A percentile compares a stretch with the other conserved stretches of the same genome.
Evolutionary conservation across 2,113 vertebrate species (phyloP).

Genomic region (Vicugna pacos): DNA sequence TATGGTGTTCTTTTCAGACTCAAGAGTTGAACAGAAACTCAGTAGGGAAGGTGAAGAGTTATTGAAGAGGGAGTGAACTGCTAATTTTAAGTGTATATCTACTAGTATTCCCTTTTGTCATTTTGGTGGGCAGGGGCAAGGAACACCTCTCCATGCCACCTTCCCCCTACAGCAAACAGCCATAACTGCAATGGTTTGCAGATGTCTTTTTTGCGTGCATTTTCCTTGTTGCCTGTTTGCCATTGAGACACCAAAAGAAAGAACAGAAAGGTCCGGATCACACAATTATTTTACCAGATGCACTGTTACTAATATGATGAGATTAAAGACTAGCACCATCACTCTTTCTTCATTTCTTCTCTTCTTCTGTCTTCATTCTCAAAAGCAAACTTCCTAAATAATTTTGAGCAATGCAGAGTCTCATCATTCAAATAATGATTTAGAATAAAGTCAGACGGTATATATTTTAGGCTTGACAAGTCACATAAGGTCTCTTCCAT

Average conservation of each 20-base stretch:
- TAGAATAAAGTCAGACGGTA: constrained; percentile 47
- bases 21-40: constrained; percentile 14
- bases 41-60: background rate
- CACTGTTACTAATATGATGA: background rate
- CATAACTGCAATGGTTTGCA: background rate
- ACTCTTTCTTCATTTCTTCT: constrained; percentile 41
- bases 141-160: background rate
- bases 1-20: constrained; percentile 44
- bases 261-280: constrained; percentile 21
- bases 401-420: constrained; percentile 1
- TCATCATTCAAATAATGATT: constrained; percentile 48
- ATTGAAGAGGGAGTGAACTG: background rate
- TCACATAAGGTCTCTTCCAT: background rate
- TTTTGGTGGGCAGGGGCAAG: constrained; percentile 4
- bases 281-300: constrained; percentile 35
- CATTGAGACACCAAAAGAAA: constrained; percentile 39
- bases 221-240: constrained; percentile 33
- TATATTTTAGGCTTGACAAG: constrained; percentile 53
- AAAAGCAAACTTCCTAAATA: constrained; percentile 55
- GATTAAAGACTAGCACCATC: constrained; percentile 24
- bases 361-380: constrained; percentile 22
- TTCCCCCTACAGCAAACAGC: background rate
- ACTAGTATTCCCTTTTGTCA: constrained; percentile 5
- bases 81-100: constrained; percentile 39
- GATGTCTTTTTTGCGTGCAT: background rate